phyloP scores from a whole-genome alignment of 2,113 vertebrate species.

The Rana temporaria region DNA sequence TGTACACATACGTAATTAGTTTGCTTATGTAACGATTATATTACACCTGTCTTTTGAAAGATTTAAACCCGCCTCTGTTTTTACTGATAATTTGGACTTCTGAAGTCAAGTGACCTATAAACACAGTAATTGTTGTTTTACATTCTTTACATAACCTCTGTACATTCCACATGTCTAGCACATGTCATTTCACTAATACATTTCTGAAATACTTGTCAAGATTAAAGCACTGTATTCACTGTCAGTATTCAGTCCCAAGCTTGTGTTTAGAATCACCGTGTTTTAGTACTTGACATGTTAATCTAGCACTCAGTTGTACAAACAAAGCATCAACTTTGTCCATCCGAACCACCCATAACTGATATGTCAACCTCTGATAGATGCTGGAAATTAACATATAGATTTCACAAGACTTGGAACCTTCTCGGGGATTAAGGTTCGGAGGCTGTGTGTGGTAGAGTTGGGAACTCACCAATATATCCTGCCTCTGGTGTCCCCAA shows the following conservation, averaged over 20 bases:
- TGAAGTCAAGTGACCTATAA: constrained; percentile 15
- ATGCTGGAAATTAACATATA: no score
- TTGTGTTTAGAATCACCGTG: not conserved
- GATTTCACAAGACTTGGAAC: no score
- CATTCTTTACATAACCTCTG: constrained; percentile 2
- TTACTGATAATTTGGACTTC: not conserved
- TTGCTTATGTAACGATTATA: no score
- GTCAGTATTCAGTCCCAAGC: not conserved
- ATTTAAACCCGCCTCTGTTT: not conserved
- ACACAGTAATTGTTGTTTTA: not conserved
- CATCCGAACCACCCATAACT: no score
- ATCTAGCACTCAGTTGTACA: not conserved
- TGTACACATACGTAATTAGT: no score
- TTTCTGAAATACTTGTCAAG: not conserved
- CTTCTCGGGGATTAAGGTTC: no score
- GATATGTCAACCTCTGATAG: no score
- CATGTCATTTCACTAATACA: constrained; percentile 8
- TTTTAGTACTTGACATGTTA: not conserved
- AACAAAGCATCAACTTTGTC: not conserved
- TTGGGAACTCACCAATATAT: no score
- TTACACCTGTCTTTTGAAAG: not conserved
- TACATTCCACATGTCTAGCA: not conserved
- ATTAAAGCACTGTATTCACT: not conserved
- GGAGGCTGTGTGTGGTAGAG: no score
- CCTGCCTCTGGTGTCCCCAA: no score